A percentile compares a stretch with the other conserved stretches of the same genome.
phyloP scores from a whole-genome alignment of 2,888 invertebrate genomes.

The Tubiluchus corallicola region DNA sequence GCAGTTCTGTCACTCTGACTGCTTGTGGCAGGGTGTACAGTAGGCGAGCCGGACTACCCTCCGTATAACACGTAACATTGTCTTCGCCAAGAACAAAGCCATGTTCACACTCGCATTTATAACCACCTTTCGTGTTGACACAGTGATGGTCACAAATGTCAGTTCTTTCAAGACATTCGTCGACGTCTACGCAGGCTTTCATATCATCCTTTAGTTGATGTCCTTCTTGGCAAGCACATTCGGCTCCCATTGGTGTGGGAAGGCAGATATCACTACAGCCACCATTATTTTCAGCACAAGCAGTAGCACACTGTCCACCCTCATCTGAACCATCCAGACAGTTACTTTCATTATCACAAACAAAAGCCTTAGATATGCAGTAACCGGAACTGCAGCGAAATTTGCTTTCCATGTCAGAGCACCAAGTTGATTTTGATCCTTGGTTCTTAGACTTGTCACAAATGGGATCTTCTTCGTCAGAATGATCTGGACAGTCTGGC shows the following conservation, averaged over 20 bases:
- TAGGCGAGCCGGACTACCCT: background rate
- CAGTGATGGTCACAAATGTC: background rate
- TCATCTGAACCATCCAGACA: background rate
- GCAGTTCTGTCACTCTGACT: background rate
- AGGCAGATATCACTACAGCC: slow-evolving; percentile 1
- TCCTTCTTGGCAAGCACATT: background rate
- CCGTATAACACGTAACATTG: background rate
- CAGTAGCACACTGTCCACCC: background rate
- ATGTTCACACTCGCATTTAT: background rate
- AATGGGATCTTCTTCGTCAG: background rate
- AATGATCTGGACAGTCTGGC: background rate
- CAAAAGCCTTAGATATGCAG: background rate
- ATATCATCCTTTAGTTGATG: background rate
- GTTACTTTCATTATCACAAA: background rate
- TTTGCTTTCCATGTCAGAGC: background rate
- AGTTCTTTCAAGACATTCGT: background rate
- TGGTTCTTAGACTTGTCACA: background rate
- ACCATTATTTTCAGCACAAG: background rate
- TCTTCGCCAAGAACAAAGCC: background rate
- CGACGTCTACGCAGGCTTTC: background rate
- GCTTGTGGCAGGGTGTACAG: background rate
- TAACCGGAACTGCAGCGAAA: background rate
- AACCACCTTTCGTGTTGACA: background rate
- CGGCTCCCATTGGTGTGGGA: background rate
- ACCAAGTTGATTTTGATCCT: no score